phyloP scores from a whole-genome alignment of 2,113 vertebrate genomes.

The Macaca nemestrina region DNA sequence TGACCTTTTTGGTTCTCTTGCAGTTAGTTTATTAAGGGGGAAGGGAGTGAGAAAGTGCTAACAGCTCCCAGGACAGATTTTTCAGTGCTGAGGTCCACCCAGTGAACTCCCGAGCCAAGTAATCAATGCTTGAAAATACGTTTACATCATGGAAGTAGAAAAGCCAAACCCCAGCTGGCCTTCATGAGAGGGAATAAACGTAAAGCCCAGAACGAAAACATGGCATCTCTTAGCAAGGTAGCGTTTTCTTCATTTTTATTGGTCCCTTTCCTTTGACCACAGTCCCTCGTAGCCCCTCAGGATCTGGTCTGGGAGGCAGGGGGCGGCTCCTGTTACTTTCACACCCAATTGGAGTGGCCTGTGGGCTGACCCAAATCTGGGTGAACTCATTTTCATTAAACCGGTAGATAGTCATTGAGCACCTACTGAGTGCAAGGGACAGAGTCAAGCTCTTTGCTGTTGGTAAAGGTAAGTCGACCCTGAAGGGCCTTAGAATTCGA shows the following conservation, averaged over 20 bases:
- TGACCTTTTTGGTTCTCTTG: slow-evolving; percentile 11
- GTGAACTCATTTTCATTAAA: not conserved
- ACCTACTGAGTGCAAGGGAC: not conserved
- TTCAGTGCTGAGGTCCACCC: slow-evolving; percentile 62
- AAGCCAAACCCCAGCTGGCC: slow-evolving; percentile 15
- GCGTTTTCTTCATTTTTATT: not conserved
- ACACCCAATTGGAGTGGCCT: not conserved
- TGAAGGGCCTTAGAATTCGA: not conserved
- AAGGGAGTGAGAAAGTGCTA: slow-evolving; percentile 35
- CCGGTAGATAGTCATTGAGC: not conserved
- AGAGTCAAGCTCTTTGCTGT: not conserved
- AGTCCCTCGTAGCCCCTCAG: not conserved
- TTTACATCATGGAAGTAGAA: slow-evolving; percentile 79
- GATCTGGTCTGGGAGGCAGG: not conserved
- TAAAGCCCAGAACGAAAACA: slow-evolving; percentile 17
- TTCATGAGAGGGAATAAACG: slow-evolving; percentile 3
- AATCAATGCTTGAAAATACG: slow-evolving; percentile 77
- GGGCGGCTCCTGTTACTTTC: not conserved
- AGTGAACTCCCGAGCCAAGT: slow-evolving; percentile 63
- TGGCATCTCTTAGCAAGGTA: not conserved
- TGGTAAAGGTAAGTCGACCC: not conserved
- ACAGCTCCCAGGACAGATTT: slow-evolving; percentile 70
- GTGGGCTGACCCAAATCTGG: not conserved
- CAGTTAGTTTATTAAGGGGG: slow-evolving; percentile 40
- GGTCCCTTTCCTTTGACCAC: not conserved